Conservation (phyloP, 2,888 invertebrate genomes). For the Allophyes oxyacanthae region DNA sequence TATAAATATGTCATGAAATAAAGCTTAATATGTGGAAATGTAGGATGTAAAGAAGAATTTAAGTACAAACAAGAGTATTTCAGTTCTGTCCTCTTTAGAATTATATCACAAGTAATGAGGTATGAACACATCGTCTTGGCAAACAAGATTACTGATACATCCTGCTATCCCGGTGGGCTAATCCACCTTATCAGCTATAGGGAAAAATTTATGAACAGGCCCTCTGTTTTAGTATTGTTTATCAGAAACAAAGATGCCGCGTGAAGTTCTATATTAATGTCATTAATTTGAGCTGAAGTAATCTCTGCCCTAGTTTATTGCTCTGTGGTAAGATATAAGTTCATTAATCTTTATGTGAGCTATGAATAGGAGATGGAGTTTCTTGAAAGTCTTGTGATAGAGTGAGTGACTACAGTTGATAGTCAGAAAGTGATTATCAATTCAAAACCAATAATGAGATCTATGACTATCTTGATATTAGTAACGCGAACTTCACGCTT, state of each 20-base stretch:
- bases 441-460: too few species aligned
- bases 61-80: conserved; percentile 50
- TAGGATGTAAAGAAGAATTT: conserved; percentile 38
- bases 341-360: too few species aligned
- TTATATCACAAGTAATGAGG: conserved; percentile 68
- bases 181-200: conserved; percentile 81
- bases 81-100: conserved; percentile 55
- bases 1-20: conserved; percentile 2
- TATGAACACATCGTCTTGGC: conserved; percentile 68
- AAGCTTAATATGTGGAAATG: conserved; percentile 29
- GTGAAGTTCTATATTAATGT: conserved; percentile 42
- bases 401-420: too few species aligned
- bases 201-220: conserved; percentile 82
- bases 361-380: too few species aligned
- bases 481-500: too few species aligned
- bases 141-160: conserved; percentile 85
- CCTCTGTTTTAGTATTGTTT: conserved; percentile 69
- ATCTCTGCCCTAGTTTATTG: conserved; percentile 37
- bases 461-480: too few species aligned
- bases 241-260: conserved; percentile 73
- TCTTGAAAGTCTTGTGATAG: too few species aligned
- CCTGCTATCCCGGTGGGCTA: conserved; percentile 87
- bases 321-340: too few species aligned
- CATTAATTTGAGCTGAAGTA: conserved; percentile 45
- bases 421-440: too few species aligned